Conservation (phyloP, 2,888 invertebrate species). For the Oscheius sp. region DNA sequence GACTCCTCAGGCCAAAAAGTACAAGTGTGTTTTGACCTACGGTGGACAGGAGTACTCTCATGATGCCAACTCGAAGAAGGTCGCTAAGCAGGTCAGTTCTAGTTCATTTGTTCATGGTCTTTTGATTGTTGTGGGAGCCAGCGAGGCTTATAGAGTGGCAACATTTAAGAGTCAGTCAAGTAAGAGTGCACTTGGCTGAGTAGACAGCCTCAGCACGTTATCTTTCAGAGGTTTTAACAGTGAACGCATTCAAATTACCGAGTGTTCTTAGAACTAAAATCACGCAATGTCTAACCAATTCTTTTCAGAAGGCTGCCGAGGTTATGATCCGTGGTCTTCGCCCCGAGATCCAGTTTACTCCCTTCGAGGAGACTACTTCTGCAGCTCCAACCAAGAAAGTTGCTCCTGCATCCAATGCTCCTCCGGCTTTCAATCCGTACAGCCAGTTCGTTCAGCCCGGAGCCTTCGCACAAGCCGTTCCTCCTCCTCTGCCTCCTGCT, state of each 20-base stretch:
- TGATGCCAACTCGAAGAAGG: slow-evolving; percentile 47
- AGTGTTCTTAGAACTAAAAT: too few relatives aligned
- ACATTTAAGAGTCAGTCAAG: too few relatives aligned
- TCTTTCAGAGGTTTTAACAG: too few relatives aligned
- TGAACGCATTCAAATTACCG: too few relatives aligned
- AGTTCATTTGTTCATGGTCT: not conserved
- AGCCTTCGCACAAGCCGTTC: not conserved
- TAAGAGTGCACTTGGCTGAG: too few relatives aligned
- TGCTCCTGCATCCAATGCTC: not conserved
- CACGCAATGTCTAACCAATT: too few relatives aligned
- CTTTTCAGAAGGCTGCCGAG: slow-evolving; percentile 42
- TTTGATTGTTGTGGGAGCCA: too few relatives aligned
- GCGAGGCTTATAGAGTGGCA: too few relatives aligned
- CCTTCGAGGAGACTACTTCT: slow-evolving; percentile 41
- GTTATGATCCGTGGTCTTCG: slow-evolving; percentile 42
- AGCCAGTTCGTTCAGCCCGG: not conserved
- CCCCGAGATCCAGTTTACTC: slow-evolving; percentile 46
- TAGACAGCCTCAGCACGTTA: too few relatives aligned
- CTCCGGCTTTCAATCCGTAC: not conserved
- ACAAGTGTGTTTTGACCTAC: slow-evolving; percentile 42
- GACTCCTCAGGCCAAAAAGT: slow-evolving; percentile 34
- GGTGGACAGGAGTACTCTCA: slow-evolving; percentile 36
- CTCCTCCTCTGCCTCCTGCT: not conserved
- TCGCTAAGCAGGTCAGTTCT: slow-evolving; percentile 43
- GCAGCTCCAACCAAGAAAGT: slow-evolving; percentile 20